Conservation (phyloP, 2,888 invertebrate genomes). For the Thereva unica region DNA sequence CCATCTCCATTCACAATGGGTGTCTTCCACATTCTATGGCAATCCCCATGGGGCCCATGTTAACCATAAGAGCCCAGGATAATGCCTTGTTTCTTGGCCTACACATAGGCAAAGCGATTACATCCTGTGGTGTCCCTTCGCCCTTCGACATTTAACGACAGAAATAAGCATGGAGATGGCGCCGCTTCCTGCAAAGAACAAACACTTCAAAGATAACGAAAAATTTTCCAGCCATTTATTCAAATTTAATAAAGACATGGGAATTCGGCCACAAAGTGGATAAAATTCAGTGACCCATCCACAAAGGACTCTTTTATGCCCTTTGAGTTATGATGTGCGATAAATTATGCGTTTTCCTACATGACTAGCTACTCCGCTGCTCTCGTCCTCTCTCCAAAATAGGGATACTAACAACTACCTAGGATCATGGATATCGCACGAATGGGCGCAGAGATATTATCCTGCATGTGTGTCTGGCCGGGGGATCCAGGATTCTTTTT, state of each 20-base stretch:
- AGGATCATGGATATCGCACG: too few relatives aligned
- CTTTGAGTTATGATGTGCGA: conserved; percentile 41
- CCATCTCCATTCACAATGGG: too few relatives aligned
- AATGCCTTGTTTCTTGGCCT: too few relatives aligned
- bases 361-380: conserved; percentile 32
- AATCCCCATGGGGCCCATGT: too few relatives aligned
- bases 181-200: conserved; percentile 7
- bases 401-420: too few relatives aligned
- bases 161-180: not conserved
- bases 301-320: conserved; percentile 40
- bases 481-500: not conserved
- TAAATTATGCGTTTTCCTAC: conserved; percentile 41
- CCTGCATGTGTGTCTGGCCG: too few relatives aligned
- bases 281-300: conserved; percentile 47
- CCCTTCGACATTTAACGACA: too few relatives aligned
- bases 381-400: not conserved
- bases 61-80: too few relatives aligned
- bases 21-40: too few relatives aligned
- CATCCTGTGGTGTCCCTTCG: too few relatives aligned
- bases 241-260: conserved; percentile 47
- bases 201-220: conserved; percentile 33
- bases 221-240: conserved; percentile 45
- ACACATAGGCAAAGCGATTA: too few relatives aligned
- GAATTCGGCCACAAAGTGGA: conserved; percentile 45
- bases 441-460: too few relatives aligned